phyloP scores from a whole-genome alignment of 2,888 invertebrate species.

The Pseudococcus viburni region DNA sequence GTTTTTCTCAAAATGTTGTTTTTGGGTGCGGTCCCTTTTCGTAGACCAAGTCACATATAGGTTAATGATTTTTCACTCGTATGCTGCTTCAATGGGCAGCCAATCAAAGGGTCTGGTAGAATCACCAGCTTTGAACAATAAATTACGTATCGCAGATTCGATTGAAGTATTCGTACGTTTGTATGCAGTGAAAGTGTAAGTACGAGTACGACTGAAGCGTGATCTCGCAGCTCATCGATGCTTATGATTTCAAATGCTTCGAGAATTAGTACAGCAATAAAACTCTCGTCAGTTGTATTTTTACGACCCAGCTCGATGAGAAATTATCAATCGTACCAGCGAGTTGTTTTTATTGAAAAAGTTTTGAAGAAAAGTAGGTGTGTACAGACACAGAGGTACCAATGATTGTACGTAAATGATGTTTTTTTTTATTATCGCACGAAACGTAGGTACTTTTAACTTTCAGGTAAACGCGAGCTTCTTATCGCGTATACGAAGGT shows the following conservation, averaged over 20 bases:
- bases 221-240: neutral
- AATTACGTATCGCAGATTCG: no score
- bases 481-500: neutral
- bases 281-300: neutral
- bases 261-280: neutral
- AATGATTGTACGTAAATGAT: neutral
- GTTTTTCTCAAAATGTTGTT: no score
- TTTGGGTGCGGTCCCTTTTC: no score
- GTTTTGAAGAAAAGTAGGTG: neutral
- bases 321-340: neutral
- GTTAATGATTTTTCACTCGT: no score
- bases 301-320: slow-evolving; percentile 19
- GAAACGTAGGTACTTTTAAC: neutral
- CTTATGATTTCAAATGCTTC: neutral
- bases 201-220: neutral
- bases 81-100: no score
- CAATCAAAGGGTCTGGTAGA: no score
- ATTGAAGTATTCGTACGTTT: no score
- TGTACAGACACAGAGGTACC: neutral
- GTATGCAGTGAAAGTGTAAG: slow-evolving; percentile 21
- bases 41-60: no score
- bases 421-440: slow-evolving; percentile 6
- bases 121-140: no score
- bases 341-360: neutral
- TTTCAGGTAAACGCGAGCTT: neutral